Conservation (phyloP, 2,888 invertebrate species). For the Thereva nobilitata region DNA sequence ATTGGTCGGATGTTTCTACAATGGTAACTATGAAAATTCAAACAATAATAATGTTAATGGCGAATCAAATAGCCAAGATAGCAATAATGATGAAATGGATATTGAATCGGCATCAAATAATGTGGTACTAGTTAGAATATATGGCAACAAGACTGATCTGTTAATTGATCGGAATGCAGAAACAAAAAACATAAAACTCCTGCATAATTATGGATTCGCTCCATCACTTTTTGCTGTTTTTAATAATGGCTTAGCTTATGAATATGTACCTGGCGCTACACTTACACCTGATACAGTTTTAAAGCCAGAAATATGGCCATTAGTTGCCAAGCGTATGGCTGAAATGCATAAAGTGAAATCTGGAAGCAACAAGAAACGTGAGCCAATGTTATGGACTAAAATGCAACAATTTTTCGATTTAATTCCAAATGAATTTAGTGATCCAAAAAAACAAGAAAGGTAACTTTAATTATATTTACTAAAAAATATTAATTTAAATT, state of each 20-base stretch:
- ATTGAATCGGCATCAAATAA: constrained; percentile 59
- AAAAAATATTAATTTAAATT: background rate
- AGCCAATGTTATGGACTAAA: constrained; percentile 78
- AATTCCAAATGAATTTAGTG: constrained; percentile 72
- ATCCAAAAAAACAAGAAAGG: constrained; percentile 71
- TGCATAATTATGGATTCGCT: constrained; percentile 77
- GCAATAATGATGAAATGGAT: constrained; percentile 46
- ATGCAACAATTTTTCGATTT: constrained; percentile 73
- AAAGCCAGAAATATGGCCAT: constrained; percentile 68
- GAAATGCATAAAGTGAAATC: constrained; percentile 72
- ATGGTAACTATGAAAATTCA: constrained; percentile 43
- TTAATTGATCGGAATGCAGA: constrained; percentile 89
- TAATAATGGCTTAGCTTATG: constrained; percentile 91
- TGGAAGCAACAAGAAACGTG: constrained; percentile 53
- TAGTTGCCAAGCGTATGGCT: constrained; percentile 83
- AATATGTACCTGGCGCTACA: constrained; percentile 82
- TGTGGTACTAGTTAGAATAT: constrained; percentile 83
- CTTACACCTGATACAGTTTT: constrained; percentile 68
- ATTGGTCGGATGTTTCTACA: constrained; percentile 73
- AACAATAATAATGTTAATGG: constrained; percentile 42
- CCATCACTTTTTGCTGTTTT: constrained; percentile 89
- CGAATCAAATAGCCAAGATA: constrained; percentile 42
- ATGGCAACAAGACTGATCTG: constrained; percentile 91
- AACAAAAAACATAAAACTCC: constrained; percentile 65
- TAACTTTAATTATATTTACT: constrained; percentile 53